Evolutionary conservation across 2,797 vertebrate genomes (phyloP), one percentile per base, ranked within the genome.

Genomic region (Enteromius anoplus): DNA sequence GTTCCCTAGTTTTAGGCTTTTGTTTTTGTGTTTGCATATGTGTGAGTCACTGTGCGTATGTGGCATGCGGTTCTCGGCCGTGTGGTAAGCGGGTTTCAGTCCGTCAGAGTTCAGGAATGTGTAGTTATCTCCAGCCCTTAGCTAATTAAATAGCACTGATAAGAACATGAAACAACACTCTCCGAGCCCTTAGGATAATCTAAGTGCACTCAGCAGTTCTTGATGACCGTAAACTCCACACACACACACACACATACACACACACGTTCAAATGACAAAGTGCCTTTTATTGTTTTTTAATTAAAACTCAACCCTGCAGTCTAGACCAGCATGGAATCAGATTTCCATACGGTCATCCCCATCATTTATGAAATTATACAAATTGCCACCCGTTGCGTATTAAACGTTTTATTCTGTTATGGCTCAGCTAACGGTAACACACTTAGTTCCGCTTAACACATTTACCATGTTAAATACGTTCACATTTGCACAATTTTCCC

Each of bases 81-180:
- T 17, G 60, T 71, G 79, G 75, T 82, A 53, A 81, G 75, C 26
- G 68, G 40, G 73, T 85, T 87, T 84, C 75, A 78, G 72, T 80
- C 82, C 34, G 84, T 89, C 84, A 88, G 77, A 29, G 69, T 70
- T 77, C 65, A 88, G 86, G 86, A 89, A 90, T 90, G 79, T 69
- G 62, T 11, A 71, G 80, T 81, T 88, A 88, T 90, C 87, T 87
- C 58, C 42, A 26, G 45, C 23, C 47, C 85, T 58, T 60, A 83
- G 75, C 79, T 83, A 85, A 88, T 90, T 87, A 88, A 83, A 82
- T 82, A 72, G 75, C 80, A 68, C 76, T 65, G 86, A 90, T 90
- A 88, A 84, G 80, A 73, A 73, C 84, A 84, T 84, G 80, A 87
- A 87, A 84, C 70, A 62, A 79, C 81, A 82, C 86, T 90, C 76